Percentiles rank a stretch among this genome's conserved stretches.
Conservation (phyloP, 2,797 vertebrate genomes). For the Centroberyx gerrardi region DNA sequence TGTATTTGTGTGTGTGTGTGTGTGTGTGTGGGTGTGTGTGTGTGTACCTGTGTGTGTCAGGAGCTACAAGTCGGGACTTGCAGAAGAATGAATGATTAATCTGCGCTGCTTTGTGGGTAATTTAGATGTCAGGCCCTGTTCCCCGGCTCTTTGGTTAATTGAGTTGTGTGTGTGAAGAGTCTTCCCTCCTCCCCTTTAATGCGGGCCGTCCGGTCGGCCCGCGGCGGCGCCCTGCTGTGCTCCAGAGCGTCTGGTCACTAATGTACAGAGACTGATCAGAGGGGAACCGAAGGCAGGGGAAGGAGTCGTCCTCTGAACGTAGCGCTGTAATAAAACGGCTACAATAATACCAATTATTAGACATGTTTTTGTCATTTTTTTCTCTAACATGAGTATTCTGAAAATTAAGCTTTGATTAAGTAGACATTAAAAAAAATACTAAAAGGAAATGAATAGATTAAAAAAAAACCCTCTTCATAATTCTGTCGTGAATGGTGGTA, state of each 20-base stretch:
- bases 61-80: conserved; percentile 59
- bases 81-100: conserved; percentile 76
- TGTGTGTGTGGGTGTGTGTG: conserved; percentile 19
- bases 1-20: background rate
- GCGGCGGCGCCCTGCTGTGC: conserved; percentile 36
- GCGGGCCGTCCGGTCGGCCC: conserved; percentile 32
- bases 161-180: conserved; percentile 50
- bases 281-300: conserved; percentile 54
- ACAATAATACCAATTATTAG: conserved; percentile 22
- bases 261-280: conserved; percentile 61
- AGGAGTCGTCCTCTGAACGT: background rate
- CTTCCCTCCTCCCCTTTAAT: conserved; percentile 51
- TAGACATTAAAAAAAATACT: conserved; percentile 3
- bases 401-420: conserved; percentile 35
- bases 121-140: conserved; percentile 73
- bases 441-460: conserved; percentile 27
- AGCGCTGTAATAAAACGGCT: background rate
- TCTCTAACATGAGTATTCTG: conserved; percentile 16
- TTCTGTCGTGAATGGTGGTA: no score
- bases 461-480: no score
- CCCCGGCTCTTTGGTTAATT: conserved; percentile 52
- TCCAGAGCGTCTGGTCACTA: conserved; percentile 51
- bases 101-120: conserved; percentile 68
- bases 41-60: conserved; percentile 19
- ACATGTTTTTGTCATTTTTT: conserved; percentile 8